Conservation (phyloP, 1,140 invertebrate species). For the Papilio glaucus region DNA sequence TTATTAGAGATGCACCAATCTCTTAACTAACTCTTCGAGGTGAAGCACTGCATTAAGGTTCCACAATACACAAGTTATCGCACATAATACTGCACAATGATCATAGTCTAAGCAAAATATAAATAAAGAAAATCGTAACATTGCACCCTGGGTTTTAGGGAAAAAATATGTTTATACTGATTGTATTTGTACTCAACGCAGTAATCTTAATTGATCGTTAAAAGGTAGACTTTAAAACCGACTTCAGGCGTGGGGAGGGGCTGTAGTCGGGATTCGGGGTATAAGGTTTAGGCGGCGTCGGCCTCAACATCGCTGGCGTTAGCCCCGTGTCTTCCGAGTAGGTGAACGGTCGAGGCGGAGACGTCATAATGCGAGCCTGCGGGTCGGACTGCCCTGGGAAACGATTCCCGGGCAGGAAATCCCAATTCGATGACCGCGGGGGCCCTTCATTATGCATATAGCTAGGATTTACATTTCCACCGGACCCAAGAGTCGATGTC, state of each 20-base stretch:
- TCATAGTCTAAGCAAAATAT: too few relatives aligned
- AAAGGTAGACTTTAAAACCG: not conserved
- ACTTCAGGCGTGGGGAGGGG: not conserved
- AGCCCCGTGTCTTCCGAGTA: not conserved
- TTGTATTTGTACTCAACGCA: not conserved
- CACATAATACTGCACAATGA: too few relatives aligned
- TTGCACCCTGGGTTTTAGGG: too few relatives aligned
- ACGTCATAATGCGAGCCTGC: not conserved
- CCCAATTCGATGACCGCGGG: not conserved
- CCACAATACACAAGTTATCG: too few relatives aligned
- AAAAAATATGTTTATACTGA: not conserved
- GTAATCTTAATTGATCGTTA: not conserved
- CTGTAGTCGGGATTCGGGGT: not conserved
- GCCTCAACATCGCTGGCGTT: not conserved
- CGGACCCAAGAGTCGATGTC: not conserved
- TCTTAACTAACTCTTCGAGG: too few relatives aligned
- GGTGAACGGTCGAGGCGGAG: not conserved
- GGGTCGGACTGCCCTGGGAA: not conserved
- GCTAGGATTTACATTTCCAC: not conserved
- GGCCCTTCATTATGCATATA: conserved; percentile 1
- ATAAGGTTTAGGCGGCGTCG: not conserved
- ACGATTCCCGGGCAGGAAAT: not conserved
- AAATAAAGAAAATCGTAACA: too few relatives aligned
- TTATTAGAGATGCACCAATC: too few relatives aligned
- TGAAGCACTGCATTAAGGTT: too few relatives aligned